Evolutionary conservation across 2,113 vertebrate species (phyloP), one percentile per base, ranked within the genome.

Genomic region (Salminus brasiliensis): DNA sequence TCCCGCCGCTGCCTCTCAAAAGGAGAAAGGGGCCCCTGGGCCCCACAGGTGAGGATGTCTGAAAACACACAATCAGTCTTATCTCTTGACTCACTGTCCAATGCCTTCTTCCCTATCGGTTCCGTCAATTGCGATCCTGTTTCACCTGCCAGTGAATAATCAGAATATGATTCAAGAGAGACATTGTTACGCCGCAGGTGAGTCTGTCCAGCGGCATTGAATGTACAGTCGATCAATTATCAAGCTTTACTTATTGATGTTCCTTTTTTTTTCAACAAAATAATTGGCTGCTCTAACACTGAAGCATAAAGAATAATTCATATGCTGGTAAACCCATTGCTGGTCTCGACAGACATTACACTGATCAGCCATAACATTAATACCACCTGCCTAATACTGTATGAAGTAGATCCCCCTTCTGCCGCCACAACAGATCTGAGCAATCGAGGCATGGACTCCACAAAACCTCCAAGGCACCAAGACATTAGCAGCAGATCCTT

Each of bases 121-220:
- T 81, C 43, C 27, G 29, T 73, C 57, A 59, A 74, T 62, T 70
- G 74, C 77, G 79, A 76, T 88, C 85, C 75, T 52, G 75, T 84
- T 83, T 83, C 86, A 84, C 39, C 47, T 13, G 57, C 57, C 74
- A 72, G 72, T 74, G 81, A 83, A 86, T 85, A 82, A 84, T 85
- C 72, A 67, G 71, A 87, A 82, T 87, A 86, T 87, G 81, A 84
- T 83, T 86, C 66, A 68, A 39, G 65, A 76, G 43, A 45, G 83
- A 39, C 75, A n/a, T 29, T 45, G 73, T 78, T 79, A 72, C 53
- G 18, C 30, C 32, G 39, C 57, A 60, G 52, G 0, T 30, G 21
- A 32, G 41, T n/a, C 45, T 32, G 18, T 39, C 57, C 10, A 41
- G 29, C 62, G 65, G 45, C 43, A 52, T 45, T 70, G 60, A 82